These are phyloP conservation scores for Margarornis squamiger DNA, from an alignment of 2,797 vertebrate genomes.

Conservation along the genomic window DNA sequence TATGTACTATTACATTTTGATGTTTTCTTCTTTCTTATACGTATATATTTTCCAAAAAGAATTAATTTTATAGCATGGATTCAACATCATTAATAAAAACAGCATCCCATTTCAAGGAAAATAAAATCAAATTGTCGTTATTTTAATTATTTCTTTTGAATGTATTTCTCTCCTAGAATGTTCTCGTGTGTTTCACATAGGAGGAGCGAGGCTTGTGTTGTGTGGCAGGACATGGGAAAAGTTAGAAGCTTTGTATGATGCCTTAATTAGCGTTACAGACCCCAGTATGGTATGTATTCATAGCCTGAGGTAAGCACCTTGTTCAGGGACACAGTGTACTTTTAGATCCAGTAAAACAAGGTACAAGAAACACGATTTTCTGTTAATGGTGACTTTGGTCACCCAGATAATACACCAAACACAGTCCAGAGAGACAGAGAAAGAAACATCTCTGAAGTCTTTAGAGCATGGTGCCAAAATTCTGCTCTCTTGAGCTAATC, in stretches of 20 bases:
- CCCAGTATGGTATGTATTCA: conserved; percentile 82
- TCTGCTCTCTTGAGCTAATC: not conserved
- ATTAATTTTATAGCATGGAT: not conserved
- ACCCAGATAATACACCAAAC: not conserved
- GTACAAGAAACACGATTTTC: not conserved
- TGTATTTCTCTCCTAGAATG: conserved; percentile 80
- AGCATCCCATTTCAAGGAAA: not conserved
- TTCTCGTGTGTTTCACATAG: conserved; percentile 87
- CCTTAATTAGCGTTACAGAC: conserved; percentile 84
- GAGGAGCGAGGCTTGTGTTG: conserved; percentile 89
- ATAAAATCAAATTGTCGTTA: not conserved
- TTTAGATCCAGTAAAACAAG: not conserved
- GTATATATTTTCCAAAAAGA: not conserved
- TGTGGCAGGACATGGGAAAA: conserved; percentile 92
- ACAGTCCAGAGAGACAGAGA: not conserved
- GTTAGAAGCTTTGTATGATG: conserved; percentile 86
- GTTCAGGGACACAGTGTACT: not conserved
- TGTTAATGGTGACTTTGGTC: not conserved
- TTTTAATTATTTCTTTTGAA: not conserved
- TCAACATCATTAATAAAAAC: not conserved
- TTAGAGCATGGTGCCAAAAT: not conserved
- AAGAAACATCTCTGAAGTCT: not conserved
- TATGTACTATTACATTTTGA: not conserved
- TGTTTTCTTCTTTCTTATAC: not conserved
- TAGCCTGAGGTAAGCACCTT: not conserved